phyloP scores from a whole-genome alignment of 1,140 invertebrate species.

The Solen grandis region DNA sequence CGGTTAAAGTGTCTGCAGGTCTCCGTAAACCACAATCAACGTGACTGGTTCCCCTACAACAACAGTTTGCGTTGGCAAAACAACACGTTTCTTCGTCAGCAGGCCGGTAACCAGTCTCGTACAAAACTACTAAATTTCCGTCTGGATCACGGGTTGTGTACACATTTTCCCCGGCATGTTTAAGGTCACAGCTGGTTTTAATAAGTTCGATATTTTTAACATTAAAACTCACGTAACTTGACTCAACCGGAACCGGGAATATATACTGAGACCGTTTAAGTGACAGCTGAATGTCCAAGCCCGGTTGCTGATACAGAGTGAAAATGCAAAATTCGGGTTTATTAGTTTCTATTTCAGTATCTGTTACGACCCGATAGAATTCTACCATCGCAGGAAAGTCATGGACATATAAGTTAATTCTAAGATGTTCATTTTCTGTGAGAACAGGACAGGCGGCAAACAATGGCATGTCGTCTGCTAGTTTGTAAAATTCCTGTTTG shows the following conservation, averaged over 20 bases:
- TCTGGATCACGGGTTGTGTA: conserved; percentile 55
- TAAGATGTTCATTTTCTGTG: conserved; percentile 55
- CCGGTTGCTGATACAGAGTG: conserved; percentile 43
- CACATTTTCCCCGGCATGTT: conserved; percentile 25
- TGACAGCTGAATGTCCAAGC: conserved; percentile 56
- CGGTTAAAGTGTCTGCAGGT: neutral
- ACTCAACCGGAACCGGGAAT: conserved; percentile 35
- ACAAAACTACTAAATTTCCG: conserved; percentile 55
- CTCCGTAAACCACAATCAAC: neutral
- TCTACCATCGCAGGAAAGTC: conserved; percentile 57
- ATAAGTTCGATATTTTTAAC: conserved; percentile 40
- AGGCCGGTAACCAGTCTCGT: conserved; percentile 21
- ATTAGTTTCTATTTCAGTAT: conserved; percentile 54
- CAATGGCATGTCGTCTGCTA: conserved; percentile 50
- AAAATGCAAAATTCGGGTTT: conserved; percentile 60
- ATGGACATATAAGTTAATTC: conserved; percentile 53
- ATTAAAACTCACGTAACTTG: conserved; percentile 50
- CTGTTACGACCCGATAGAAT: conserved; percentile 57
- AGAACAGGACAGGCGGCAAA: conserved; percentile 56
- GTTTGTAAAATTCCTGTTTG: conserved; percentile 56
- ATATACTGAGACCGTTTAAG: conserved; percentile 52
- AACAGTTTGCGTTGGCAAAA: conserved; percentile 15
- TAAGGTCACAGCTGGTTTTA: neutral
- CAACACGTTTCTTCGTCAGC: neutral
- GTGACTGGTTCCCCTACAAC: neutral